Base-by-base conservation (phyloP, 2,888 invertebrate species). In the Rotaria macrura region DNA sequence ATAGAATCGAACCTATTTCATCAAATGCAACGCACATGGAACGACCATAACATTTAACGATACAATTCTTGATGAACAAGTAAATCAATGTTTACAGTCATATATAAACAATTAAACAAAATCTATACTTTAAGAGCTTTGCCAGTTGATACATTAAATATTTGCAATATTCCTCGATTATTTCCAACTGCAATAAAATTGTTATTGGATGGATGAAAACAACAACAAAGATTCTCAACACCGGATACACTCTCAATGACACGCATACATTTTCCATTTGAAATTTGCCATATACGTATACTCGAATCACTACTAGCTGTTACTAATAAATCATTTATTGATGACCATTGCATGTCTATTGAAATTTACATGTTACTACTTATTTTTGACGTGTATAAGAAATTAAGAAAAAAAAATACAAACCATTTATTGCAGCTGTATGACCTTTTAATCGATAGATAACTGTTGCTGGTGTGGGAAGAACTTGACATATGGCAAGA, bases 61-160 rank as follows among this genome's bases (percentile, higher is more conserved):
- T 92, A 43, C 91, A 91, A 85, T 90, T 90, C 91, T 91, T 88
- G 84, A 85, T 23, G 52, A 20, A 84, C 47, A 84, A 38, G 7
- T 57, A n/a, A 55, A 74, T 49, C 38, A 1, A 34, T 29, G 47
- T 52, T n/a, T 49, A 10, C 20, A n/a, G 6, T 57, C n/a, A n/a
- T 9, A 57, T 5, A 57, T 57, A 12, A 57, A 57, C 10, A 57
- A 47, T 12, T 47, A 14, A 1, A 47, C 9, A 47, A 47, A 47
- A 74, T 23, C 23, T 10, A 25, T 74, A 74, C 74, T 43, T 74
- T 74, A 25, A 74, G 40, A 10, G 74, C 40, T 43, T 74, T 74
- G 84, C 95, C 95, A 5, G 95, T 95, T 0, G 95, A 95, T 54
- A 95, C 93, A 89, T 95, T 95, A 84, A 95, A 92, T 34, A 95